Conservation (phyloP, 2,888 invertebrate species). For the Chromoteleia sp. region DNA sequence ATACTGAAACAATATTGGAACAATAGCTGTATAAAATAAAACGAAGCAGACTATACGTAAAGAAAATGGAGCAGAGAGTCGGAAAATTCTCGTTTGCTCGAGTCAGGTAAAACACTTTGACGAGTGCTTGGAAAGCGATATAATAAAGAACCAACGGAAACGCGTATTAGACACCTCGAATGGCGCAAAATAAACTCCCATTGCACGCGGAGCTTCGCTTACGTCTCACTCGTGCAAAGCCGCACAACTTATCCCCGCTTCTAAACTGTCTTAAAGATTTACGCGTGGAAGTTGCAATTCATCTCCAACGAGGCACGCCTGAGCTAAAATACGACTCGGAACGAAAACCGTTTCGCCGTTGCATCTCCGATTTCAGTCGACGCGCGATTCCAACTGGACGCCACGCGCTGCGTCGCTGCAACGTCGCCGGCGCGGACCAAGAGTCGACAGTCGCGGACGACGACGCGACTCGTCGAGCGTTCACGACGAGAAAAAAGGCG, state of each 20-base stretch:
- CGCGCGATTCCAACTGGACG: background rate
- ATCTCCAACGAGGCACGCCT: slow-evolving; percentile 21
- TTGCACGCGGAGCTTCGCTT: background rate
- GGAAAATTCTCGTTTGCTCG: no score
- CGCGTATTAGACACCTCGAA: slow-evolving; percentile 1
- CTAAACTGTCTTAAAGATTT: slow-evolving; percentile 46
- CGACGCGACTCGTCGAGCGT: background rate
- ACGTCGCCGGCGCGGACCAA: no score
- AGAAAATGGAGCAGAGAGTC: no score
- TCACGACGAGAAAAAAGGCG: no score
- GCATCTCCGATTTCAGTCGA: slow-evolving; percentile 21
- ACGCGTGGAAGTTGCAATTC: slow-evolving; percentile 42
- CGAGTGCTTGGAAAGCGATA: no score
- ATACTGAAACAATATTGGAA: no score
- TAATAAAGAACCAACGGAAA: background rate
- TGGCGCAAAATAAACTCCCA: background rate
- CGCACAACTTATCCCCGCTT: slow-evolving; percentile 15
- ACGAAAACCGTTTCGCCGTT: slow-evolving; percentile 3
- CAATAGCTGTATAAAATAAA: no score
- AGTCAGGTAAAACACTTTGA: no score
- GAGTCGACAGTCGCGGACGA: no score
- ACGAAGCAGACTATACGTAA: no score
- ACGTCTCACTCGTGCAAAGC: background rate
- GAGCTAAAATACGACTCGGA: slow-evolving; percentile 49
- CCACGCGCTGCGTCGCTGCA: background rate